These are phyloP conservation scores for Calyptomena viridis DNA, from an alignment of 2,113 vertebrate genomes.

Conservation along the genomic window DNA sequence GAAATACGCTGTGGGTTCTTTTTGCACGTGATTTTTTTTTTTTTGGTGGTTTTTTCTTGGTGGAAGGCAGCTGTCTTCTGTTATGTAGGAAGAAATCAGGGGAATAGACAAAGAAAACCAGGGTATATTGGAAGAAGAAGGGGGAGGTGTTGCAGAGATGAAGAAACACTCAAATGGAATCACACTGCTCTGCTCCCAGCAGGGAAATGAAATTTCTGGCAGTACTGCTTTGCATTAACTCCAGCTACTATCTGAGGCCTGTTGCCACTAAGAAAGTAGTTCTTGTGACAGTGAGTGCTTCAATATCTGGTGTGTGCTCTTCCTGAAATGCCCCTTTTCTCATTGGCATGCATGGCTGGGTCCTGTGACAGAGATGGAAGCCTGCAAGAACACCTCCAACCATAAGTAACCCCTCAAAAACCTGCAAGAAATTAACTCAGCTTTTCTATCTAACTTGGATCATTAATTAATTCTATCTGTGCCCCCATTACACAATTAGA, in stretches of 20 bases:
- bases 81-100: background rate
- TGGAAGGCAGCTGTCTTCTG: background rate
- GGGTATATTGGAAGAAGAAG: background rate
- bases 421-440: conserved; percentile 45
- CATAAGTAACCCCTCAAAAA: conserved; percentile 14
- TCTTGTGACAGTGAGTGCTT: background rate
- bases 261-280: background rate
- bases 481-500: conserved; percentile 36
- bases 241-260: background rate
- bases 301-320: background rate
- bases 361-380: background rate
- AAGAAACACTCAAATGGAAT: background rate
- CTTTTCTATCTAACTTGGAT: conserved; percentile 9
- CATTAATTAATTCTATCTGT: conserved; percentile 63
- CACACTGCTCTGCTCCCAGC: background rate
- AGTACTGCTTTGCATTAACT: background rate
- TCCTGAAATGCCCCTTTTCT: background rate
- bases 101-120: background rate
- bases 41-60: background rate
- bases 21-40: background rate
- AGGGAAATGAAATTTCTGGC: background rate
- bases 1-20: background rate
- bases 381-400: background rate
- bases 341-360: background rate
- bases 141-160: background rate